A percentile compares a stretch with the other conserved stretches of the same genome.
Conservation (phyloP, 2,113 vertebrate genomes). For the Numida meleagris region DNA sequence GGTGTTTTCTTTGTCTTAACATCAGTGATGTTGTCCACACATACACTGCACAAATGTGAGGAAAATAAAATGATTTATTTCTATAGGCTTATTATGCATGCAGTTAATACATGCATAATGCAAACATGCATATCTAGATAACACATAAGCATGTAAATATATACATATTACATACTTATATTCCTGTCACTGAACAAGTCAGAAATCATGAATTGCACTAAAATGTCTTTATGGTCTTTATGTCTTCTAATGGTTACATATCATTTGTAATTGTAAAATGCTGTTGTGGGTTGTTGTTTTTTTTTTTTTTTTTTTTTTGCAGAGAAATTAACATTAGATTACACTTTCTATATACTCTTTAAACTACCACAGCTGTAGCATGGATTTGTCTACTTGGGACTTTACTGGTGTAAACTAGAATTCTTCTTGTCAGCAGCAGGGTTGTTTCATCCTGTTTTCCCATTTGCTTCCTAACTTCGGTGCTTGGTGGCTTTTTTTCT, state of each 20-base stretch:
- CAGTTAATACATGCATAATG: constrained; percentile 48
- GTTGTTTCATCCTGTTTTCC: neutral
- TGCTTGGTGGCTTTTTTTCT: neutral
- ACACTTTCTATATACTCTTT: neutral
- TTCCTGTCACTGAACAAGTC: neutral
- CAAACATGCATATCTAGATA: neutral
- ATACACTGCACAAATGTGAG: neutral
- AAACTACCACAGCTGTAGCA: neutral
- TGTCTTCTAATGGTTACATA: neutral
- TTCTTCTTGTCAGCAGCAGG: neutral
- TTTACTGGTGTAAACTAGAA: neutral
- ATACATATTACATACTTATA: constrained; percentile 5
- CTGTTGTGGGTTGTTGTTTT: constrained; percentile 16
- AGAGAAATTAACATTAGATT: constrained; percentile 1
- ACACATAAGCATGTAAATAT: neutral
- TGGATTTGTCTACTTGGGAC: neutral
- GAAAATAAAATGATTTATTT: constrained; percentile 29
- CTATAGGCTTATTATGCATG: constrained; percentile 37
- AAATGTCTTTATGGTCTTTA: constrained; percentile 1
- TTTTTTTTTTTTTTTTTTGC: neutral
- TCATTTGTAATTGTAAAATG: neutral
- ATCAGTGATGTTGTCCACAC: neutral
- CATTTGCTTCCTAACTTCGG: neutral
- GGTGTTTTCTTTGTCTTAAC: constrained; percentile 28
- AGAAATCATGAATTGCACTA: constrained; percentile 10